Conservation (phyloP, 2,888 invertebrate genomes). For the Scaptodrosophila latifasciaeformis region DNA sequence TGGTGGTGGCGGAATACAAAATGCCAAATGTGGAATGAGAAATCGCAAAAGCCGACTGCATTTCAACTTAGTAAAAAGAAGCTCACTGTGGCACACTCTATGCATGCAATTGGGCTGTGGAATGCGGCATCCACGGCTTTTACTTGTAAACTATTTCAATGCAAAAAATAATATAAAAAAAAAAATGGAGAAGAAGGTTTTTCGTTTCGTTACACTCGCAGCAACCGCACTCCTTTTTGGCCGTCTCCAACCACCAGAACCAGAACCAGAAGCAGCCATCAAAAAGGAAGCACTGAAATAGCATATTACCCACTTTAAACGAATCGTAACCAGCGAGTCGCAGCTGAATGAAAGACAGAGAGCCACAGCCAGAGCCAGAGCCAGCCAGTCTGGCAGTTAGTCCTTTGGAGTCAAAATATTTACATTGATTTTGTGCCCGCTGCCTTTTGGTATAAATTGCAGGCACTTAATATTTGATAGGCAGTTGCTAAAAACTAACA, state of each 20-base stretch:
- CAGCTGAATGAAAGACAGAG: background rate
- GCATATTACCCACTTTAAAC: too few relatives aligned
- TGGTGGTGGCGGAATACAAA: too few relatives aligned
- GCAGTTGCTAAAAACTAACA: constrained; percentile 24
- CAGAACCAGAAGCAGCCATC: too few relatives aligned
- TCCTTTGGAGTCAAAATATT: constrained; percentile 54
- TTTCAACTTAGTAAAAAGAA: background rate
- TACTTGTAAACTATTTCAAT: constrained; percentile 10
- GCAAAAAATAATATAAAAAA: constrained; percentile 24
- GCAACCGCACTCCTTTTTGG: background rate
- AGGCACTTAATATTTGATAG: constrained; percentile 63
- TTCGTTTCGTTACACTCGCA: background rate
- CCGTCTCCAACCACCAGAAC: too few relatives aligned
- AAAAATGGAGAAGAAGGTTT: constrained; percentile 8
- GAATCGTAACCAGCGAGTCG: too few relatives aligned
- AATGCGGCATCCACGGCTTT: constrained; percentile 2
- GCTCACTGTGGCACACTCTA: too few relatives aligned
- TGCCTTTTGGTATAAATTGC: constrained; percentile 51
- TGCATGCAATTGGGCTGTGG: background rate
- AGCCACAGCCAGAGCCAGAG: constrained; percentile 13
- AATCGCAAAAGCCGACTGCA: constrained; percentile 30
- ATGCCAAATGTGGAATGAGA: constrained; percentile 18
- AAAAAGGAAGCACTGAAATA: too few relatives aligned
- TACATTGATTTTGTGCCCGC: constrained; percentile 52
- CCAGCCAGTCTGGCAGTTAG: constrained; percentile 13